phyloP scores from a whole-genome alignment of 2,888 invertebrate genomes.

The Scaptodrosophila latifasciaeformis region DNA sequence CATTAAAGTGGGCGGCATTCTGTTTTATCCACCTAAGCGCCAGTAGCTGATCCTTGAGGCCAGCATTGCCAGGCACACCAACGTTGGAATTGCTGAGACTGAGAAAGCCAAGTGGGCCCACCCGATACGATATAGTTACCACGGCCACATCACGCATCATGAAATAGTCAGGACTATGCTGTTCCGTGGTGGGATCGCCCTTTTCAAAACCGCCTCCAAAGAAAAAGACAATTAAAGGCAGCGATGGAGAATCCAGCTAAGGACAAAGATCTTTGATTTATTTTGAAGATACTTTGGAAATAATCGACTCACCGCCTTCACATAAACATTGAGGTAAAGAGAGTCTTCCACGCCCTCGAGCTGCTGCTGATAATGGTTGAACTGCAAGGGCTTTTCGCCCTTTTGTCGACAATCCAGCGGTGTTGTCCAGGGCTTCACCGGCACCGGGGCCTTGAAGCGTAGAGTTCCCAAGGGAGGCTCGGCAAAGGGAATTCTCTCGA shows the following conservation, averaged over 20 bases:
- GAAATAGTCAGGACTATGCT: slow-evolving; percentile 75
- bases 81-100: slow-evolving; percentile 73
- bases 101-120: slow-evolving; percentile 76
- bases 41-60: slow-evolving; percentile 76
- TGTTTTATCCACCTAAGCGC: slow-evolving; percentile 76
- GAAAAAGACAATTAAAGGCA: slow-evolving; percentile 75
- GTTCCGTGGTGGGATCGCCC: slow-evolving; percentile 71
- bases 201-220: slow-evolving; percentile 76
- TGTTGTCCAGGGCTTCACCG: slow-evolving; percentile 72
- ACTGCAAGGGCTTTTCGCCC: slow-evolving; percentile 70
- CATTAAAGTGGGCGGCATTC: slow-evolving; percentile 75
- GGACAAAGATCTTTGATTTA: neutral
- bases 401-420: slow-evolving; percentile 70
- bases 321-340: slow-evolving; percentile 76
- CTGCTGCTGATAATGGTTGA: slow-evolving; percentile 58
- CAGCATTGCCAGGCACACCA: slow-evolving; percentile 77
- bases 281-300: neutral
- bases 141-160: slow-evolving; percentile 75
- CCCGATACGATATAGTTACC: slow-evolving; percentile 75
- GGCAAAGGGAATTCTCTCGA: slow-evolving; percentile 67
- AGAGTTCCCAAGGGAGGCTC: slow-evolving; percentile 74
- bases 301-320: slow-evolving; percentile 57
- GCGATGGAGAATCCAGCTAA: slow-evolving; percentile 24
- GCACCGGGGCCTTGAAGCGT: slow-evolving; percentile 73
- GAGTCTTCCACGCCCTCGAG: slow-evolving; percentile 77